Conservation (phyloP, 2,113 vertebrate genomes). For the Rhadina sibilatrix region DNA sequence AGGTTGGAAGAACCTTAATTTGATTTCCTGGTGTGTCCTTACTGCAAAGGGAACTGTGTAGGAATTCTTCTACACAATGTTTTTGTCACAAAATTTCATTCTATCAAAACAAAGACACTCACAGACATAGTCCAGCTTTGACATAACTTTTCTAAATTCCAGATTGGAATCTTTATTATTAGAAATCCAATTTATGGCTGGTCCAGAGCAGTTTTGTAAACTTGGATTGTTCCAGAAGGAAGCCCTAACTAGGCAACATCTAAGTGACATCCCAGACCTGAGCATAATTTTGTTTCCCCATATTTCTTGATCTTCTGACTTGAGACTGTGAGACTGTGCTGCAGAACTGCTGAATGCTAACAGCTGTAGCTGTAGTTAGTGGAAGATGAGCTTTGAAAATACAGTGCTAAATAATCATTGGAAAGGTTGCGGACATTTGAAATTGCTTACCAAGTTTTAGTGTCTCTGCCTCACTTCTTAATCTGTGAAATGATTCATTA, state of each 20-base stretch:
- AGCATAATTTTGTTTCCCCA: background rate
- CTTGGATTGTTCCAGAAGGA: background rate
- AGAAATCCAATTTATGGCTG: background rate
- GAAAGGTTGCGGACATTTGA: background rate
- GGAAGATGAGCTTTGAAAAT: background rate
- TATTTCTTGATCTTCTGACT: background rate
- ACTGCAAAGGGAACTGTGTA: background rate
- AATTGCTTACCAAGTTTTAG: background rate
- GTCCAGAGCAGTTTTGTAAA: background rate
- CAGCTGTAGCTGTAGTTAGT: background rate
- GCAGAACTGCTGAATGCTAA: background rate
- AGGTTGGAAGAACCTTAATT: background rate
- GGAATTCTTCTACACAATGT: background rate
- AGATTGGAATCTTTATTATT: background rate
- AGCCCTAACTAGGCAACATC: background rate
- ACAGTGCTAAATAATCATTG: background rate
- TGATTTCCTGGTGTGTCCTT: background rate
- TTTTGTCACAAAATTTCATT: background rate
- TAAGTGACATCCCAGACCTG: background rate
- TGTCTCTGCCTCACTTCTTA: background rate
- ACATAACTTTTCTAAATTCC: background rate
- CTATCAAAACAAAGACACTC: background rate
- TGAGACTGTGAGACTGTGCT: background rate
- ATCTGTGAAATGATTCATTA: constrained; percentile 1
- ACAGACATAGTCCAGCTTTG: background rate